These are phyloP conservation scores for Callaeas wilsoni DNA, from an alignment of 2,113 vertebrate species.

Conservation along the genomic window DNA sequence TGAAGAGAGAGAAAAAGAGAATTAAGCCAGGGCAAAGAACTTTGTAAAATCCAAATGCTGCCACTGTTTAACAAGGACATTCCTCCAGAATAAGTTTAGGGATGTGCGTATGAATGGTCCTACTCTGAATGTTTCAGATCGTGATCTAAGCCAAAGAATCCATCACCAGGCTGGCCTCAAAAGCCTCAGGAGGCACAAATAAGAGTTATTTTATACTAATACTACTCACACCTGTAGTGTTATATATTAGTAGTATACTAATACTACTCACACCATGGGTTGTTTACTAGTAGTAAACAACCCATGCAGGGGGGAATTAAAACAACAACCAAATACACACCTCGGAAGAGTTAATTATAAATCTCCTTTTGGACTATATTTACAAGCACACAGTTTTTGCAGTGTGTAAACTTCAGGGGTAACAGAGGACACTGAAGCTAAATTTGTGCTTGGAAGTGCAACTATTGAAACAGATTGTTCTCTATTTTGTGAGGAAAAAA, in stretches of 20 bases:
- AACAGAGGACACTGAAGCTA: not conserved
- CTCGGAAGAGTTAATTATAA: not conserved
- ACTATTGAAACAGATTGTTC: not conserved
- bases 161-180: not conserved
- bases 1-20: not conserved
- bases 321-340: not conserved
- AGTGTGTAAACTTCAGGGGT: not conserved
- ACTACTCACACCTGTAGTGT: too few relatives aligned
- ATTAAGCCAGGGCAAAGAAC: conserved; percentile 38
- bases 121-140: not conserved
- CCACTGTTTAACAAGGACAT: not conserved
- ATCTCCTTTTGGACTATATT: not conserved
- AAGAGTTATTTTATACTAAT: not conserved
- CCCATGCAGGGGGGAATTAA: rapidly evolving
- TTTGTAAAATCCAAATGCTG: conserved; percentile 45
- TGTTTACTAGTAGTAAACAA: not conserved
- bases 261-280: too few relatives aligned
- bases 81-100: conserved; percentile 11
- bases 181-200: not conserved
- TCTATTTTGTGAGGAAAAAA: not conserved
- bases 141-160: not conserved
- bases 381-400: not conserved
- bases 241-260: too few relatives aligned
- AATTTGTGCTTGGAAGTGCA: not conserved
- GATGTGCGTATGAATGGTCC: conserved; percentile 27